phyloP scores from a whole-genome alignment of 2,888 invertebrate species.

The Drosophila anceps region DNA sequence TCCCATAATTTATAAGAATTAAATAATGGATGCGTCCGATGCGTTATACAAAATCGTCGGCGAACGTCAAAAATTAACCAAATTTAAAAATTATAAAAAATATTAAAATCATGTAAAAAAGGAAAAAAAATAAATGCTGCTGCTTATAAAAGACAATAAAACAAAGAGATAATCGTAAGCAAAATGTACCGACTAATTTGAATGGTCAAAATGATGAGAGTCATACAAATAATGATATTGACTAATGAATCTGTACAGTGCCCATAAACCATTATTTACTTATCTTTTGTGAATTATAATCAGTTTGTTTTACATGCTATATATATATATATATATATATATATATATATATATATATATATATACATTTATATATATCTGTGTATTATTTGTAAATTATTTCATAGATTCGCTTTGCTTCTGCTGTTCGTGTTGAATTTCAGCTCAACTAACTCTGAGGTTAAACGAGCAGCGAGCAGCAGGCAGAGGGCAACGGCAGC shows the following conservation, averaged over 20 bases:
- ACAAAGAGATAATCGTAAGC: constrained; percentile 16
- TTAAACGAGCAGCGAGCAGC: constrained; percentile 22
- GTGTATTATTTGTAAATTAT: constrained; percentile 26
- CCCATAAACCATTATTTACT: background rate
- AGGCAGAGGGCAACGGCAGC: constrained; percentile 50
- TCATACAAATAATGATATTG: constrained; percentile 35
- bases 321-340: constrained; percentile 3
- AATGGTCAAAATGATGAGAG: constrained; percentile 12
- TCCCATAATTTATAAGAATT: constrained; percentile 51
- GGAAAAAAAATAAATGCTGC: constrained; percentile 9
- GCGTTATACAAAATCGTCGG: constrained; percentile 25
- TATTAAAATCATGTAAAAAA: constrained; percentile 11
- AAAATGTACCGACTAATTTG: constrained; percentile 42
- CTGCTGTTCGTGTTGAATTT: constrained; percentile 25
- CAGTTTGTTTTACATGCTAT: background rate
- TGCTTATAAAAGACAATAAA: constrained; percentile 15
- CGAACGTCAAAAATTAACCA: background rate
- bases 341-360: no score
- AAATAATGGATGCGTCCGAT: constrained; percentile 42
- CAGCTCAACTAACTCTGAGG: constrained; percentile 39
- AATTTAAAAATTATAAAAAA: constrained; percentile 34
- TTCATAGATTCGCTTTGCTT: constrained; percentile 30
- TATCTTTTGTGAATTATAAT: constrained; percentile 1
- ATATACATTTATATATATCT: background rate
- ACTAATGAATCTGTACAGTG: constrained; percentile 18